Conservation (phyloP, 2,113 vertebrate genomes). For the Machaerirhynchus nigripectus region DNA sequence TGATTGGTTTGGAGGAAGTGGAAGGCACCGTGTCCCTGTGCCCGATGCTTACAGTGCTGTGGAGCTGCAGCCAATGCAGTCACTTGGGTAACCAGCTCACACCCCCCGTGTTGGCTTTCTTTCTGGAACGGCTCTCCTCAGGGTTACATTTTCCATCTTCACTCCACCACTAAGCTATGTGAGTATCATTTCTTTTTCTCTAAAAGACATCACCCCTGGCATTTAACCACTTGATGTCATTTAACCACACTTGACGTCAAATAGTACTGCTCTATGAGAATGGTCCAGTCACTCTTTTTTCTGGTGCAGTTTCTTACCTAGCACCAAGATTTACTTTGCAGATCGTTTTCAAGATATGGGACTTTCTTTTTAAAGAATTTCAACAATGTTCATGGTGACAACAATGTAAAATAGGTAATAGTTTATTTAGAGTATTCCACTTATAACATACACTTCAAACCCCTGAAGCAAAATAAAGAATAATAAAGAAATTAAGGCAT, state of each 20-base stretch:
- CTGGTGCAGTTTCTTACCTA: background rate
- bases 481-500: background rate
- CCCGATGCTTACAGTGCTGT: background rate
- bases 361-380: background rate
- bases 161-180: background rate
- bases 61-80: background rate
- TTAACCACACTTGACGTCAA: background rate
- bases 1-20: background rate
- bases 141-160: background rate
- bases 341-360: background rate
- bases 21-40: background rate
- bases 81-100: background rate
- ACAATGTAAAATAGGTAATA: background rate
- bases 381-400: background rate
- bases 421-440: background rate
- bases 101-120: accelerated
- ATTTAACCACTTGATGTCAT: background rate
- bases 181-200: background rate
- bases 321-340: background rate
- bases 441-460: background rate
- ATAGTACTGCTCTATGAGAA: background rate
- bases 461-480: background rate
- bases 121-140: background rate
- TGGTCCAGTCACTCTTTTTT: background rate
- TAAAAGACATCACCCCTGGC: background rate